These are phyloP conservation scores for Rhizomys pruinosus DNA, from an alignment of 2,113 vertebrate genomes.

Conservation along the genomic window DNA sequence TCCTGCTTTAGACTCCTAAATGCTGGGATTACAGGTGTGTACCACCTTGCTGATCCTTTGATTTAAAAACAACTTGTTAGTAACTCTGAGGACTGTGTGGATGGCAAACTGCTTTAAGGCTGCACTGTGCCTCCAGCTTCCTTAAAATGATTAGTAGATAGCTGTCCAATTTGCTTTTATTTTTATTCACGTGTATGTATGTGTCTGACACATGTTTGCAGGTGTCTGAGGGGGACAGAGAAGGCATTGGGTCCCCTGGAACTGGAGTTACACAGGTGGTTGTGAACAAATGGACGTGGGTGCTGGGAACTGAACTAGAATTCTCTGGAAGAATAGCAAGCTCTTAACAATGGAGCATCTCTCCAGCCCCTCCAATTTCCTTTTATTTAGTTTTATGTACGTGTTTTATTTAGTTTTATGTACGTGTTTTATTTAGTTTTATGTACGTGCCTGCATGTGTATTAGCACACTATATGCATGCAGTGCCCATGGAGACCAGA, in stretches of 20 bases:
- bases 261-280: not conserved
- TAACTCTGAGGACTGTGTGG: not conserved
- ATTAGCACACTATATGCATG: no score
- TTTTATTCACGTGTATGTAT: not conserved
- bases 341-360: no score
- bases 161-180: slow-evolving; percentile 6
- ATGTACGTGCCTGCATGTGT: no score
- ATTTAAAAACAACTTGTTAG: slow-evolving; percentile 16
- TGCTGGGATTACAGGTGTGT: not conserved
- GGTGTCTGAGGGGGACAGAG: not conserved
- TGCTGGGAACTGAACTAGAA: no score
- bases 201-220: not conserved
- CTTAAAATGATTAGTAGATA: not conserved
- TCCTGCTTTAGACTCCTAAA: not conserved
- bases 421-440: no score
- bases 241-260: not conserved
- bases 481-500: no score
- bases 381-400: no score
- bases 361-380: no score
- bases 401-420: no score
- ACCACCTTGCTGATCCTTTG: not conserved
- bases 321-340: no score
- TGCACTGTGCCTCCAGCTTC: not conserved
- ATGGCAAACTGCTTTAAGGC: not conserved
- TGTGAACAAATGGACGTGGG: not conserved